These are phyloP conservation scores for Eupithecia centaureata DNA, from an alignment of 2,888 invertebrate genomes.

Conservation along the genomic window DNA sequence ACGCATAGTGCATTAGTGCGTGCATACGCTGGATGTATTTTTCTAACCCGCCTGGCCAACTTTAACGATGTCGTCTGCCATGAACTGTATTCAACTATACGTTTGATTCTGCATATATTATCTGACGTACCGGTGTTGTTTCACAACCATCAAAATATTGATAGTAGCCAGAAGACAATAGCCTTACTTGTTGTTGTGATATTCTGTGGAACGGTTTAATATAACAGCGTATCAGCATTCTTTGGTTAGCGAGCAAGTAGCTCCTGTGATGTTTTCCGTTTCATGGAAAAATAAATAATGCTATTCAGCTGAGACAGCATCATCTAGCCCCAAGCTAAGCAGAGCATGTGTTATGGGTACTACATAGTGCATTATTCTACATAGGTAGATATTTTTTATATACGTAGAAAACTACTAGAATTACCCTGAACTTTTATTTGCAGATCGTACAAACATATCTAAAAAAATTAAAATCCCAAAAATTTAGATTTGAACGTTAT, in stretches of 20 bases:
- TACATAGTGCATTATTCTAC: too few relatives aligned
- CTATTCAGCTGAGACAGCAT: too few relatives aligned
- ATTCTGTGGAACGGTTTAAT: slow-evolving; percentile 6
- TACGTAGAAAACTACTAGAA: too few relatives aligned
- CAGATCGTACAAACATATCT: too few relatives aligned
- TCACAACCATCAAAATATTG: slow-evolving; percentile 5
- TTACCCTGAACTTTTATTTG: too few relatives aligned
- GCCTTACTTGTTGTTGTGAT: background rate
- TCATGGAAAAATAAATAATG: too few relatives aligned
- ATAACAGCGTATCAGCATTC: slow-evolving; percentile 3
- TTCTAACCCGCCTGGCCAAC: background rate
- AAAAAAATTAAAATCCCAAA: too few relatives aligned
- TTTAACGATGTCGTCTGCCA: background rate
- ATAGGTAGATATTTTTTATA: too few relatives aligned
- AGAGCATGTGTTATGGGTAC: too few relatives aligned
- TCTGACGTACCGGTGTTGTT: background rate
- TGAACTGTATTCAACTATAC: background rate
- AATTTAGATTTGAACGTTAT: too few relatives aligned
- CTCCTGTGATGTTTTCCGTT: background rate
- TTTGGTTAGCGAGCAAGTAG: background rate
- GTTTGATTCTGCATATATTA: background rate
- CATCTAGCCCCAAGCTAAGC: too few relatives aligned
- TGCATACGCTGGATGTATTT: background rate
- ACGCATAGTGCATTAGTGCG: too few relatives aligned
- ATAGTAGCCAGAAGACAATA: background rate